Evolutionary conservation across 2,888 invertebrate genomes (phyloP).

Genomic region (Notocelia uddmanniana): DNA sequence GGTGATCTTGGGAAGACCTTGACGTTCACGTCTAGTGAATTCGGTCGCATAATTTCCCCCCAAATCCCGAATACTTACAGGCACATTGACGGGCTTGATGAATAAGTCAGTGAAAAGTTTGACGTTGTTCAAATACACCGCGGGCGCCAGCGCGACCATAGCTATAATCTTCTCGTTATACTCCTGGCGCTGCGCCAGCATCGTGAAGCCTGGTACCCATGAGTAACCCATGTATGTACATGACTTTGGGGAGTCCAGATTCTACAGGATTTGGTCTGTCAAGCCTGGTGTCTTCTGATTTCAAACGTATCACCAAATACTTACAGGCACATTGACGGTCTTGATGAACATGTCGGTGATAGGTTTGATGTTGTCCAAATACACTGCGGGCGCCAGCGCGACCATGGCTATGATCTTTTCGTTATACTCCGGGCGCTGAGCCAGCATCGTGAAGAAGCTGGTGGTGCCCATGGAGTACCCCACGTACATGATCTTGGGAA

Average conservation of each 20-base stretch:
- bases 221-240: constrained; percentile 87
- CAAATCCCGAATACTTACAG: constrained; percentile 49
- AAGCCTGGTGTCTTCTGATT: too few species aligned
- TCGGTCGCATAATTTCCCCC: background rate
- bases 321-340: constrained; percentile 65
- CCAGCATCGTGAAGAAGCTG: constrained; percentile 84
- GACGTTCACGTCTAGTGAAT: background rate
- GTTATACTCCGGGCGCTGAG: constrained; percentile 84
- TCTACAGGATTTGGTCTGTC: constrained; percentile 80
- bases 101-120: constrained; percentile 55
- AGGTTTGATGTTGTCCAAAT: constrained; percentile 66
- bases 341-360: constrained; percentile 59
- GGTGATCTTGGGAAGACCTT: background rate
- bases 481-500: constrained; percentile 78
- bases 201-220: constrained; percentile 86
- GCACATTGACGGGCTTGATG: constrained; percentile 62
- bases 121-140: constrained; percentile 75
- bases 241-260: constrained; percentile 68
- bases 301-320: too few species aligned
- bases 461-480: constrained; percentile 87
- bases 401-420: constrained; percentile 80
- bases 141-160: constrained; percentile 84
- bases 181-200: constrained; percentile 83
- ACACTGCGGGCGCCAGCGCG: constrained; percentile 83
- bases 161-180: constrained; percentile 82